These are phyloP conservation scores for Notodonta dromedarius DNA, from an alignment of 2,888 invertebrate species.

Conservation along the genomic window DNA sequence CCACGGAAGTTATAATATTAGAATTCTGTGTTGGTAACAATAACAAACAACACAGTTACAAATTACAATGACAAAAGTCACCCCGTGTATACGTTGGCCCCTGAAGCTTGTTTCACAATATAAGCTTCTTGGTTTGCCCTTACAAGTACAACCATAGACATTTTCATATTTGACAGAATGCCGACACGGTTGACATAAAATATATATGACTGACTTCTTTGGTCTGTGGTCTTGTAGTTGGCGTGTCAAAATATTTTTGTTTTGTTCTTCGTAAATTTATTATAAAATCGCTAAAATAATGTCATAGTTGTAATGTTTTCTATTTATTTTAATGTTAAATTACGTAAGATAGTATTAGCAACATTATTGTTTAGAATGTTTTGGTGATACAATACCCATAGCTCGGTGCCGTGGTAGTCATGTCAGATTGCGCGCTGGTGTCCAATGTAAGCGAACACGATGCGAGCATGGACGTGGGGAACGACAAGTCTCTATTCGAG, in stretches of 20 bases:
- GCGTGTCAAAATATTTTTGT: conserved; percentile 82
- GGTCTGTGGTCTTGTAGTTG: conserved; percentile 33
- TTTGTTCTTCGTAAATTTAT: conserved; percentile 61
- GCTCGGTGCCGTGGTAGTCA: conserved; percentile 70
- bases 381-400: conserved; percentile 61
- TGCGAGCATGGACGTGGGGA: conserved; percentile 83
- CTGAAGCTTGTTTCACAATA: too few species aligned
- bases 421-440: conserved; percentile 83
- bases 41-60: too few species aligned
- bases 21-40: too few species aligned
- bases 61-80: too few species aligned
- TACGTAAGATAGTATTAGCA: conserved; percentile 42
- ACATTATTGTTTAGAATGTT: conserved; percentile 58
- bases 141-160: too few species aligned
- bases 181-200: too few species aligned
- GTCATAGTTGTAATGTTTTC: conserved; percentile 60
- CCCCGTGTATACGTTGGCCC: too few species aligned
- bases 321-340: conserved; percentile 49
- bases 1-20: too few species aligned
- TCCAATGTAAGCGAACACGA: conserved; percentile 81
- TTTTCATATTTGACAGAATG: too few species aligned
- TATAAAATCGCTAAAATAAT: conserved; percentile 51
- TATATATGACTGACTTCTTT: neutral
- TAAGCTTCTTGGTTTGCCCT: too few species aligned
- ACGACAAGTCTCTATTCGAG: conserved; percentile 90